phyloP scores from a whole-genome alignment of 2,888 invertebrate genomes.

The Plebejus argus region DNA sequence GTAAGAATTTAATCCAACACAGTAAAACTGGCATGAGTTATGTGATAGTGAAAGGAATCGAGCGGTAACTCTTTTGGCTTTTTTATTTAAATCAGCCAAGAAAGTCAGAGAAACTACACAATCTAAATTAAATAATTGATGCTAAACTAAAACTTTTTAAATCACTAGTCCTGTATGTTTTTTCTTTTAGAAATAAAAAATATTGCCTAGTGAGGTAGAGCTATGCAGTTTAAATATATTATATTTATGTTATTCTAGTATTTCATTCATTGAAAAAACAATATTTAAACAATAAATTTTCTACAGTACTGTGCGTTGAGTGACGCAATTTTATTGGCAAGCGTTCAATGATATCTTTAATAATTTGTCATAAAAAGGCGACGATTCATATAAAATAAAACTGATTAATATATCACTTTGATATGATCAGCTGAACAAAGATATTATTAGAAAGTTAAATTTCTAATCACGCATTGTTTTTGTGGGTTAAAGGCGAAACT shows the following conservation, averaged over 20 bases:
- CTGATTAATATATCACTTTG: background rate
- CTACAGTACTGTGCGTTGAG: slow-evolving; percentile 2
- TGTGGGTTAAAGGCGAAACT: slow-evolving; percentile 13
- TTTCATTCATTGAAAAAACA: slow-evolving; percentile 13
- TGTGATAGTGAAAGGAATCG: slow-evolving; percentile 17
- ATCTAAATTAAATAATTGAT: background rate
- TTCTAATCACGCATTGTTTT: background rate
- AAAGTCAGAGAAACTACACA: slow-evolving; percentile 2
- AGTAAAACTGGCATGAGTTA: slow-evolving; percentile 1
- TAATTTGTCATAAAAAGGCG: slow-evolving; percentile 22
- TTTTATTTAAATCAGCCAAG: background rate
- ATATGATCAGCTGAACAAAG: background rate
- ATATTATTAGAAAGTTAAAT: background rate
- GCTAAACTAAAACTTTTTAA: background rate
- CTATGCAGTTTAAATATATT: background rate
- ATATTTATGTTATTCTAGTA: background rate
- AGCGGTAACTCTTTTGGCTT: slow-evolving; percentile 1
- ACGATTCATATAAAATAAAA: background rate
- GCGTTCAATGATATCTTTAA: slow-evolving; percentile 22
- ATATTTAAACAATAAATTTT: slow-evolving; percentile 11
- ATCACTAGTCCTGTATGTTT: background rate
- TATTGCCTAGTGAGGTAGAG: background rate
- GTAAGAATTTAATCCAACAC: background rate
- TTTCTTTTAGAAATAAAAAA: background rate
- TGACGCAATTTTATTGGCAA: slow-evolving; percentile 26